Evolutionary conservation across 2,888 invertebrate genomes (phyloP), one percentile per base, ranked within the genome.

Genomic region (Atrina japonica): DNA sequence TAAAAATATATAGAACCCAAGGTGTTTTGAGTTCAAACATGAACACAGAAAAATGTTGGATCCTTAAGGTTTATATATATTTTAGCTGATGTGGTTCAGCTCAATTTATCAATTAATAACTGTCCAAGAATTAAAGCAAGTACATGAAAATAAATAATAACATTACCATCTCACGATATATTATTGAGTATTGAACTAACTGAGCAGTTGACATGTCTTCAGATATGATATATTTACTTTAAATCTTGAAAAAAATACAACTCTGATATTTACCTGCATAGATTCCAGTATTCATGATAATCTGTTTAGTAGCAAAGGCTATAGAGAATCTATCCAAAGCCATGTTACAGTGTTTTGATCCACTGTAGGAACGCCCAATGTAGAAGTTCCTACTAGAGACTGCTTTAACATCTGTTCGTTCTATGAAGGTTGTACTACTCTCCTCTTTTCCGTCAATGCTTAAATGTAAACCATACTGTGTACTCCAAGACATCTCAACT

Each of bases 401-500:
- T 25, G 50, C 30, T 25, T 35, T 40, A 5, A 11, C n/a, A n/a
- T 18, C 11, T 18, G 45, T 40, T 21, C 70, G 52, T 25, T 25
- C 21, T 35, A 70, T 47, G 14, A 41, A 55, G 11, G 14, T 49
- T 35, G 53, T 66, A 21, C 40, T 55, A 25, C 50, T 43, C 43
- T 43, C 65, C 11, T 27, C 30, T n/a, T 55, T 59, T 35, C 55
- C 53, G 25, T 74, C 53, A 18, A 66, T 63, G 14, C 29, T 52
- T 11, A 74, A 41, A 3, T 43, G 16, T n/a, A 64, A 45, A 16
- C 74, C 74, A 53, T 49, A 30, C 40, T 63, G 63, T 21, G 43
- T 30, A 70, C 74, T 74, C 74, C 74, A 74, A 0, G 74, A 67
- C 40, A 74, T 59, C 49, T 64, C 58, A 25, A 52, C 49, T 14